Evolutionary conservation across 2,113 vertebrate genomes (phyloP).

Genomic region (Panthera uncia): DNA sequence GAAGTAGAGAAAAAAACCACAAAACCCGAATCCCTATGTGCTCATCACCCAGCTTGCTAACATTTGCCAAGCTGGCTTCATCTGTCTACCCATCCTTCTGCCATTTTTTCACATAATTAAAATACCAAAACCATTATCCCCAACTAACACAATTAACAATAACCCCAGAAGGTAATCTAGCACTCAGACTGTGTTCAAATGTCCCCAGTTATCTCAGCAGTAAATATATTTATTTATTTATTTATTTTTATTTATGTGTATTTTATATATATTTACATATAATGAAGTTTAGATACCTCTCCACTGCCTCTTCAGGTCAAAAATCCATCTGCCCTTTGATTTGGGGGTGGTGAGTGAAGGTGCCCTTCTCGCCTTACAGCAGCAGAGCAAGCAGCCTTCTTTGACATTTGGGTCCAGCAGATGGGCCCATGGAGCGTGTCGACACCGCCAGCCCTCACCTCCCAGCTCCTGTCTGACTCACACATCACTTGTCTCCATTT

Average conservation of each 20-base stretch:
- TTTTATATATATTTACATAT: background rate
- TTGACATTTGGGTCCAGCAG: background rate
- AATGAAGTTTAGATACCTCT: slow-evolving; percentile 35
- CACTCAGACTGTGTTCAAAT: background rate
- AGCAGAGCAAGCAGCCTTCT: background rate
- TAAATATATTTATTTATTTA: background rate
- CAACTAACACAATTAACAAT: background rate
- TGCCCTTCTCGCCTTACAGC: background rate
- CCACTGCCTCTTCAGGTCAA: slow-evolving; percentile 40
- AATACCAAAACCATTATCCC: background rate
- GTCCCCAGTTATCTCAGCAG: background rate
- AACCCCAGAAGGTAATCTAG: background rate
- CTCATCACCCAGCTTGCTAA: background rate
- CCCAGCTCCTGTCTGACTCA: background rate
- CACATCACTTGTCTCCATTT: too few relatives aligned
- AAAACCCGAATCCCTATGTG: background rate
- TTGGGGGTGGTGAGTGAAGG: background rate
- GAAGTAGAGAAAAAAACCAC: background rate
- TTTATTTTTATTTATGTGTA: background rate
- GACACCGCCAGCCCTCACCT: background rate
- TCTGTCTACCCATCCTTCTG: background rate
- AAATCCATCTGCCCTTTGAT: slow-evolving; percentile 25
- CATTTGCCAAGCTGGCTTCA: background rate
- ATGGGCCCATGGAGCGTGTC: background rate
- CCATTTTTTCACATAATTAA: background rate